Conservation (phyloP, 1,140 invertebrate species). For the Nymphalis io region DNA sequence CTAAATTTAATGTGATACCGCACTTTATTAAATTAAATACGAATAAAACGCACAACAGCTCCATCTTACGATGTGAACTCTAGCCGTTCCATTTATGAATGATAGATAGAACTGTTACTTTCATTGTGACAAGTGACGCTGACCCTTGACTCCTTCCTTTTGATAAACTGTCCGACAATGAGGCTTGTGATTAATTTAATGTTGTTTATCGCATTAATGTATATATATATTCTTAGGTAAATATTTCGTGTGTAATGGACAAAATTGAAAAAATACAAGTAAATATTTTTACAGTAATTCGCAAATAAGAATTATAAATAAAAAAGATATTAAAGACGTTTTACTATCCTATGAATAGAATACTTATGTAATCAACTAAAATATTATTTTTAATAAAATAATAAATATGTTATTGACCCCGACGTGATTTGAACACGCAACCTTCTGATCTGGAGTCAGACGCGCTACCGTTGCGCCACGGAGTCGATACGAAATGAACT, state of each 20-base stretch:
- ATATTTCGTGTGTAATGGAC: background rate
- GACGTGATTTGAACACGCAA: no score
- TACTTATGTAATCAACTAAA: no score
- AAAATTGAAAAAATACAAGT: no score
- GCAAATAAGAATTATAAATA: no score
- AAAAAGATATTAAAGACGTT: no score
- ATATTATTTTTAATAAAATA: no score
- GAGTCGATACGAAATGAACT: no score
- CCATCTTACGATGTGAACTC: conserved; percentile 26
- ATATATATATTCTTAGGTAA: background rate
- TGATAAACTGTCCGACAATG: background rate
- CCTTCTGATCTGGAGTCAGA: no score
- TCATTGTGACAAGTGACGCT: conserved; percentile 25
- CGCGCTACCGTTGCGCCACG: no score
- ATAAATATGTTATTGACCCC: no score
- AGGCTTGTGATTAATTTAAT: background rate
- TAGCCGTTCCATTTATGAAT: conserved; percentile 14
- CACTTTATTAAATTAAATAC: conserved; percentile 21
- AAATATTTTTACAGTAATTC: no score
- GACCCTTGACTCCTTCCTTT: conserved; percentile 26
- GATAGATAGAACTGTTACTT: conserved; percentile 2
- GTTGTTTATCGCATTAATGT: background rate
- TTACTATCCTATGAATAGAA: no score
- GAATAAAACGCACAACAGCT: background rate
- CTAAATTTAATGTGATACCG: conserved; percentile 48